Conservation (phyloP, 2,888 invertebrate species). For the Agrenia bidenticulata region DNA sequence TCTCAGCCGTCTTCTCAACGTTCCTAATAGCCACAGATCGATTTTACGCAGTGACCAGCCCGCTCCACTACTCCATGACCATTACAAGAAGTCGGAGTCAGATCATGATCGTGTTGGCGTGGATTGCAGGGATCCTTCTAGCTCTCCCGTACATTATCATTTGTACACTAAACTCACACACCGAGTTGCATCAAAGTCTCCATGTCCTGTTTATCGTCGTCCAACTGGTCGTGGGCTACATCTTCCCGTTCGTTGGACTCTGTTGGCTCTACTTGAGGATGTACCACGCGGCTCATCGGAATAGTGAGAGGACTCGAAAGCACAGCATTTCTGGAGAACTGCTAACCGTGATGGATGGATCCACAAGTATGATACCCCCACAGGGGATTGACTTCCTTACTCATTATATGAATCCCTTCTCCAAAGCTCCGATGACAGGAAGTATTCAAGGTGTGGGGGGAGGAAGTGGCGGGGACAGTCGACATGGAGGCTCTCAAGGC, state of each 20-base stretch:
- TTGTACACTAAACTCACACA: conserved; percentile 51
- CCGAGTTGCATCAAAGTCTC: conserved; percentile 53
- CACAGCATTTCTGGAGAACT: conserved; percentile 57
- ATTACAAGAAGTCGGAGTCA: conserved; percentile 58
- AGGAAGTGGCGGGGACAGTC: background rate
- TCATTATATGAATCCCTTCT: conserved; percentile 53
- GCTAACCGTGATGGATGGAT: conserved; percentile 53
- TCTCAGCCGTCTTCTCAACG: conserved; percentile 59
- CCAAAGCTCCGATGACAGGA: conserved; percentile 51
- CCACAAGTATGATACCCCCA: conserved; percentile 51
- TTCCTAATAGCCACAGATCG: conserved; percentile 60
- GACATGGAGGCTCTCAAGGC: conserved; percentile 9
- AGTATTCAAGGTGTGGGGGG: background rate
- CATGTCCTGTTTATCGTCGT: conserved; percentile 55
- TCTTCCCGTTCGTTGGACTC: conserved; percentile 59
- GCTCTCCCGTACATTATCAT: conserved; percentile 55
- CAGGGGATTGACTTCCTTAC: conserved; percentile 53
- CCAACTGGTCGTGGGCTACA: conserved; percentile 58
- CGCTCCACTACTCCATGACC: conserved; percentile 61
- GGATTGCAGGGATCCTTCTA: conserved; percentile 57
- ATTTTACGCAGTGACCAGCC: conserved; percentile 60
- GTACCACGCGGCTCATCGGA: conserved; percentile 60
- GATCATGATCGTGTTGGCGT: conserved; percentile 57
- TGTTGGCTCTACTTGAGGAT: conserved; percentile 59
- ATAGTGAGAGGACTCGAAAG: conserved; percentile 59